Base-by-base conservation (phyloP, 92 coral and sea anemone species). In the Epizoanthus stellaris region DNA sequence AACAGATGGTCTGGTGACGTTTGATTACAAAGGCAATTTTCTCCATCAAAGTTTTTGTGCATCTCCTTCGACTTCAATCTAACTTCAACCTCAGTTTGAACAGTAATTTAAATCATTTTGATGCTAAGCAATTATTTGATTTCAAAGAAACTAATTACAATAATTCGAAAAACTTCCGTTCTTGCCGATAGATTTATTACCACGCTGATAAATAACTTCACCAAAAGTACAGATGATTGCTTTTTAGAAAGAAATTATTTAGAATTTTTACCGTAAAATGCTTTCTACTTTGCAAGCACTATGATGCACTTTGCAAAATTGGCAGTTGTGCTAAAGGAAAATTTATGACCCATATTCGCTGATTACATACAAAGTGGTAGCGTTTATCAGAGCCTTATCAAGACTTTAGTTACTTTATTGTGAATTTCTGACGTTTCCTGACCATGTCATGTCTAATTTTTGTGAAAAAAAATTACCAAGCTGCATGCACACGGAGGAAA, bases 101-200 rank as follows among this genome's bases (percentile, higher is more conserved):
- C 73, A 68, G 73, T 38, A 45, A 61, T 62, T 79, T 15, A 45
- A 63, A 15, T 14, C 83, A 76, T 76, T 76, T 60, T 76, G 69
- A 76, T 76, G 82, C 56, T 59, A 63, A 43, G 83, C 34, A 63
- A 62, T 79, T 79, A 79, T 79, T 79, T 79, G 72, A 38, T 43
- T 79, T 79, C 59, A 23, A 62, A 63, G 83, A 79, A 79, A 79
- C 60, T 11, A 79, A 79, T 79, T 79, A 79, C 23, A 43, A 43
- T 49, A 72, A 42, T 19, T 49, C 3, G 16, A 40, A 62, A 62
- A 62, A 21, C 39, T 21, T 79, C 72, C 83, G 72, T 42, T 79
- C 60, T 45, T 79, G 47, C 11, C 17, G 8, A 64, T 19, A 62
- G 40, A 79, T 63, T 39, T 79, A 42, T 63, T 79, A 53, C 43